These are phyloP conservation scores for Nibea albiflora DNA, from an alignment of 2,113 vertebrate genomes.

Conservation along the genomic window DNA sequence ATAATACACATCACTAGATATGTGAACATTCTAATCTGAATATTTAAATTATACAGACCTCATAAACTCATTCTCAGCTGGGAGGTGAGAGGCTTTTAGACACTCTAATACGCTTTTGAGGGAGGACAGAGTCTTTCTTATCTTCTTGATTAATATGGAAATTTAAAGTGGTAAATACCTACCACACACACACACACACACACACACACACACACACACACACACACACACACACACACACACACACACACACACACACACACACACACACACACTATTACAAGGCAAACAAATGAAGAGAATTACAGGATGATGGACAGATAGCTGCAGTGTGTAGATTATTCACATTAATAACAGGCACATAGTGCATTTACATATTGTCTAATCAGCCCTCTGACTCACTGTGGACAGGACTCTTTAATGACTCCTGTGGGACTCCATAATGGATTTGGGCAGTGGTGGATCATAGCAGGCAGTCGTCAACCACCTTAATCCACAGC, in stretches of 20 bases:
- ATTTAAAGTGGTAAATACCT: background rate
- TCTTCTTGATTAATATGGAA: slow-evolving; percentile 13
- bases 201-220: slow-evolving; percentile 7
- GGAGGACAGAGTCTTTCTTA: background rate
- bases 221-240: background rate
- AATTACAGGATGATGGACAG: slow-evolving; percentile 25
- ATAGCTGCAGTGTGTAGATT: slow-evolving; percentile 10
- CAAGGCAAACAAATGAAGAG: slow-evolving; percentile 4
- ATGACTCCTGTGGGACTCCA: slow-evolving; percentile 44
- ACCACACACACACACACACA: background rate
- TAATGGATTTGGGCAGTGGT: slow-evolving; percentile 47
- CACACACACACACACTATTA: background rate
- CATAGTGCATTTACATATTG: slow-evolving; percentile 47
- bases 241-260: slow-evolving; percentile 5
- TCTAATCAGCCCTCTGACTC: slow-evolving; percentile 42
- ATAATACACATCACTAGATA: background rate
- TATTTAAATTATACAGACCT: background rate
- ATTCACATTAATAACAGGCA: slow-evolving; percentile 31
- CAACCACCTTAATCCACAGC: slow-evolving; percentile 50
- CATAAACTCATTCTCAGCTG: too few species aligned
- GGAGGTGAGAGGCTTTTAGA: too few species aligned
- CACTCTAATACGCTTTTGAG: background rate
- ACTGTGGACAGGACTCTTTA: slow-evolving; percentile 33
- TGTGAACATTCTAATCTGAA: background rate
- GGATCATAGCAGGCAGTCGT: slow-evolving; percentile 35